Base-by-base conservation (phyloP, 2,797 vertebrate species). In the Pseudochirops corinnae region DNA sequence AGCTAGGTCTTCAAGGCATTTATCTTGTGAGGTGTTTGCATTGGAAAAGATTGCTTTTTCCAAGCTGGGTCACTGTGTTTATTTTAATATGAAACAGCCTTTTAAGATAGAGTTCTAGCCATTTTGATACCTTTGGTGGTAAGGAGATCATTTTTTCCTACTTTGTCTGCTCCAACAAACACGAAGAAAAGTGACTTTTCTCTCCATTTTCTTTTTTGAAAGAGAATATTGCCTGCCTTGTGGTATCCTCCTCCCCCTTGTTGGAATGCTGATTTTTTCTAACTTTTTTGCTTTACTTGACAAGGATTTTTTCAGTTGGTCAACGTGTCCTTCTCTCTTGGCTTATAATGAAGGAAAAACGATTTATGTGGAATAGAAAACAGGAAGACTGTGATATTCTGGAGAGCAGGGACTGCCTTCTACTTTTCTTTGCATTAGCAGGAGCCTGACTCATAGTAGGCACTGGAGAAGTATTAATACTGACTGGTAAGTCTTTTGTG, bases 241-340 rank as follows among this genome's bases (percentile, higher is more conserved):
- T 0, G 0, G 6, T 7, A 3, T 39, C n/a, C 10, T 9, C 7
- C 0, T 21, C n/a, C n/a, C 21, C 67, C n/a, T 39, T 74, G 67
- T 39, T 74, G 2, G 18, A 18, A n/a, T 74, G n/a, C n/a, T 39
- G 67, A 74, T 9, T 74, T 10, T 74, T 74, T 39, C 67, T 24
- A 24, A 3, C n/a, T 21, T 74, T 74, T 74, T 74, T 39, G 16
- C 67, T 74, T 74, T 39, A 7, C n/a, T 39, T 21, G 18, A 74
- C n/a, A 24, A 39, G 67, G 31, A 39, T 21, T 24, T 24, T 39
- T 74, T 39, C n/a, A 9, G 2, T 21, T 39, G 67, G 14, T 74
- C 6, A 0, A 0, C 6, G 67, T 21, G 62, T 67, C 29, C 14
- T n/a, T 67, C 62, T n/a, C 13, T n/a, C 9, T 39, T 39, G 14